Evolutionary conservation across 2,888 invertebrate genomes (phyloP), one percentile per base, ranked within the genome.

Genomic region (Eristalinus aeneus): DNA sequence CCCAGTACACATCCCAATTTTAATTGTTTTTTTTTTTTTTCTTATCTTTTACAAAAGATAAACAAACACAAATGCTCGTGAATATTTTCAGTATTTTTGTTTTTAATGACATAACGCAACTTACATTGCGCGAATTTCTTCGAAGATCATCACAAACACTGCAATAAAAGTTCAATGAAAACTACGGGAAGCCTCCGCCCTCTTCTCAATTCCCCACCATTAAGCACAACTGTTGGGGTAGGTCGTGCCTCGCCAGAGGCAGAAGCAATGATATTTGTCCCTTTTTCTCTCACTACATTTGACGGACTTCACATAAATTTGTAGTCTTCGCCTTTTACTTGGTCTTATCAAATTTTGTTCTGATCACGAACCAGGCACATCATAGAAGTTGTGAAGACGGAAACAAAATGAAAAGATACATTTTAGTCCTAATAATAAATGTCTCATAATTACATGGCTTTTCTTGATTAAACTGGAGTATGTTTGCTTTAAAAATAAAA

Each of bases 271-370:
- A 12, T 71, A 46, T 63, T 63, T 56, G 34, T 80, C 80, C 73
- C 80, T 74, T 80, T 74, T 63, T n/a, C 46, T 74, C 56, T 46
- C 53, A 54, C 34, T 64, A 27, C 64, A 72, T 46, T 64, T 32
- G 63, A 71, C 46, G 61, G 46, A 61, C 54, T 31, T 54, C 46
- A n/a, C 20, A 10, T 68, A 34, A 12, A 67, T 20, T 32, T 53
- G 16, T 56, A 56, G 63, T 56, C 64, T 56, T 64, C 54, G 54
- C 64, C 63, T 64, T 73, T 36, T 16, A 32, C 9, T 53, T 72
- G 36, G 32, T 34, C 39, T 63, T 72, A 34, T 63, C 60, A 36
- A 39, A 36, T 60, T 39, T 60, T n/a, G 23, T 71, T 71, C n/a
- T 56, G 68, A 68, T 56, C 12, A 34, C 46, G 5, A 6, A 16